These are phyloP conservation scores for Bos indicus DNA, from an alignment of 2,113 vertebrate genomes.

Conservation along the genomic window DNA sequence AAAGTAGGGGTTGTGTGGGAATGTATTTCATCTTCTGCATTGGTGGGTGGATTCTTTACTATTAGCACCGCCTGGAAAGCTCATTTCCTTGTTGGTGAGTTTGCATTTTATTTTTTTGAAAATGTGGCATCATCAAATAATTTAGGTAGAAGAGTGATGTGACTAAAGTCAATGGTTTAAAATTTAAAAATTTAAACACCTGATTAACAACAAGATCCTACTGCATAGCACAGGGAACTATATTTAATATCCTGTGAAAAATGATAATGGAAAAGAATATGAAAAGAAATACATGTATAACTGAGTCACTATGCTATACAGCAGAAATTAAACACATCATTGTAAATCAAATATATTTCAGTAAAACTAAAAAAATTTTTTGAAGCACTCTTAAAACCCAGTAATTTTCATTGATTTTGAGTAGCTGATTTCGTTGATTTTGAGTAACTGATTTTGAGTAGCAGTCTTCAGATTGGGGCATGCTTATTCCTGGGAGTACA, in stretches of 20 bases:
- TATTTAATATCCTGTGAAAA: background rate
- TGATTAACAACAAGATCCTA: background rate
- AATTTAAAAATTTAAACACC: background rate
- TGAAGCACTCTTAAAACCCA: background rate
- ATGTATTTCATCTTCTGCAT: background rate
- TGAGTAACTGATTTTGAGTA: background rate
- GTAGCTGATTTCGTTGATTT: background rate
- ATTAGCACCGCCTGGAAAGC: background rate
- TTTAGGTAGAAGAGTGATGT: background rate
- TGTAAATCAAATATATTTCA: background rate
- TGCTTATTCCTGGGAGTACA: background rate
- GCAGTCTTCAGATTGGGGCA: background rate
- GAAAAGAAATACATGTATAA: background rate
- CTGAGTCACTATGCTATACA: background rate
- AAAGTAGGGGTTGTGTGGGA: background rate
- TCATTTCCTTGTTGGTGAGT: background rate
- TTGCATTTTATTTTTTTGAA: slow-evolving; percentile 13
- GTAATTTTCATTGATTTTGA: background rate
- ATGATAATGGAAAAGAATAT: background rate
- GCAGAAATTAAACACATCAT: background rate
- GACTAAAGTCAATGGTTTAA: background rate
- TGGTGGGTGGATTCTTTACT: background rate
- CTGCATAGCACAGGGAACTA: background rate
- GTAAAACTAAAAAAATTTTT: background rate
- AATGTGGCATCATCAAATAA: background rate